These are phyloP conservation scores for Macrosiphum euphorbiae DNA, from an alignment of 2,888 invertebrate species.

Conservation along the genomic window DNA sequence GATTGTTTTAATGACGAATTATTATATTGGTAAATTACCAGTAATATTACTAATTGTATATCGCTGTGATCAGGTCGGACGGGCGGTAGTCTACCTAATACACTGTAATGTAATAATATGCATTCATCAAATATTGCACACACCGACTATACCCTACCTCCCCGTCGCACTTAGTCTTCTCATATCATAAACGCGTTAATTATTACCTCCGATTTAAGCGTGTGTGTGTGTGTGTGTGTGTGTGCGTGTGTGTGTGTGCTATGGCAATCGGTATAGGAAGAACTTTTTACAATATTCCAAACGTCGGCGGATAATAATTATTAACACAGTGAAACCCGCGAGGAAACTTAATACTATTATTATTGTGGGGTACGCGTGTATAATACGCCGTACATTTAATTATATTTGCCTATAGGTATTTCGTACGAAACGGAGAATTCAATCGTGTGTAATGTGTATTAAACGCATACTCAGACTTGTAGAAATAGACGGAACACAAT, in stretches of 20 bases:
- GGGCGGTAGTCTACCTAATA: background rate
- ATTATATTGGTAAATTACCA: background rate
- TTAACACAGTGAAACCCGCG: background rate
- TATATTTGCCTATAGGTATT: background rate
- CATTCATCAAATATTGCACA: background rate
- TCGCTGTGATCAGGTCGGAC: background rate
- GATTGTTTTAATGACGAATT: background rate
- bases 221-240: too few relatives aligned
- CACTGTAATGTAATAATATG: background rate
- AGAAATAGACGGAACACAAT: too few relatives aligned
- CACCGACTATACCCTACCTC: background rate
- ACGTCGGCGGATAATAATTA: background rate
- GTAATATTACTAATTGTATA: background rate
- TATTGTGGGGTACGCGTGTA: background rate
- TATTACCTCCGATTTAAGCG: background rate
- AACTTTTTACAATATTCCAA: background rate
- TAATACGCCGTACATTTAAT: background rate
- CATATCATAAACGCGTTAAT: background rate
- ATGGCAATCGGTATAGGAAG: background rate
- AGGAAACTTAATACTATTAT: background rate
- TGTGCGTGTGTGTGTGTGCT: too few relatives aligned
- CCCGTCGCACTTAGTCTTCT: background rate
- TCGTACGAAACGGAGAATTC: background rate
- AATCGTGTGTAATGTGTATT: background rate
- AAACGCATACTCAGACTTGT: too few relatives aligned